phyloP scores from a whole-genome alignment of 2,888 invertebrate genomes.

The Blera fallax region DNA sequence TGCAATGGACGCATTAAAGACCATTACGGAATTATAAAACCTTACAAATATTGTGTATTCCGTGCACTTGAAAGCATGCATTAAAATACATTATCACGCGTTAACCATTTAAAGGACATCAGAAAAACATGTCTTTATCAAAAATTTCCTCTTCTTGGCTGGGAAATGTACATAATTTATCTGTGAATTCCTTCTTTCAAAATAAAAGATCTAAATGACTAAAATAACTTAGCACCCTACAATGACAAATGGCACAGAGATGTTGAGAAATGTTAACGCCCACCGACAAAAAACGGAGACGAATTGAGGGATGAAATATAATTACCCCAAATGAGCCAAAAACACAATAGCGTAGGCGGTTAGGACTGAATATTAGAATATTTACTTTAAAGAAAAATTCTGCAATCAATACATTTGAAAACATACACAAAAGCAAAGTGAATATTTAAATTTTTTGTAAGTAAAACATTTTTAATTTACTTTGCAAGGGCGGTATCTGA shows the following conservation, averaged over 20 bases:
- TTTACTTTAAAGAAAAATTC: background rate
- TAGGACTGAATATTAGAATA: background rate
- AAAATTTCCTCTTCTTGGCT: background rate
- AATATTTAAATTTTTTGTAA: too few species aligned
- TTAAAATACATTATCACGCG: background rate
- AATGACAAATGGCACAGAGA: background rate
- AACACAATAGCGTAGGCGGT: background rate
- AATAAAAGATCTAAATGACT: background rate
- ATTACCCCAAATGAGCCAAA: background rate
- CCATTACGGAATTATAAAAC: background rate
- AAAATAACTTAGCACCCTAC: background rate
- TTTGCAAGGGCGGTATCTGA: too few species aligned
- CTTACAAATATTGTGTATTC: background rate
- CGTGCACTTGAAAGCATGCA: background rate
- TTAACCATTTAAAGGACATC: background rate
- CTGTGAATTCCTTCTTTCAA: background rate
- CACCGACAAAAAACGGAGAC: background rate
- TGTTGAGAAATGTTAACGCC: background rate
- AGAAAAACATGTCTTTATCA: background rate
- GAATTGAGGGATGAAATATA: background rate
- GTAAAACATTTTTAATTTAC: too few species aligned
- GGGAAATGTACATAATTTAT: background rate
- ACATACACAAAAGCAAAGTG: too few species aligned
- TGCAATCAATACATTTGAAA: too few species aligned
- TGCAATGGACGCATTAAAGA: background rate